These are phyloP conservation scores for Pelmatolapia mariae DNA, from an alignment of 2,113 vertebrate genomes.

Conservation along the genomic window DNA sequence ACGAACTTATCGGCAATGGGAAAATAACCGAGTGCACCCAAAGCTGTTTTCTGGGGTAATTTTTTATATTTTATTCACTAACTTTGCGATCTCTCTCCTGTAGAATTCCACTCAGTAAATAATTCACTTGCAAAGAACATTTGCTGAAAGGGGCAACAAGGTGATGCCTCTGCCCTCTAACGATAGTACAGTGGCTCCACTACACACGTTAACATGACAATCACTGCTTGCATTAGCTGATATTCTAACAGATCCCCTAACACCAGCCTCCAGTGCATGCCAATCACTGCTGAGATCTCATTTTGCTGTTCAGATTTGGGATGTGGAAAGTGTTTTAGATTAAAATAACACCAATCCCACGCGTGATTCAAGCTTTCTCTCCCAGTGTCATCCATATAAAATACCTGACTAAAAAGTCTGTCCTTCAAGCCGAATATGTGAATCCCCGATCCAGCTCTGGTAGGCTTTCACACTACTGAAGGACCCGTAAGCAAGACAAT, in stretches of 20 bases:
- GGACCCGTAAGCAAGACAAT: not conserved
- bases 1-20: fast-evolving
- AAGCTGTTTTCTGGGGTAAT: not conserved
- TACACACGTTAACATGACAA: not conserved
- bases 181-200: not conserved
- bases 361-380: not conserved
- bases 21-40: not conserved
- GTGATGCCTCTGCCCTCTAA: not conserved
- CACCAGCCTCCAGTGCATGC: not conserved
- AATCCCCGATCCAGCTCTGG: not conserved
- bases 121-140: not conserved
- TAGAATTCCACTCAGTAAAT: not conserved
- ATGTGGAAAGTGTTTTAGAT: not conserved
- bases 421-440: not conserved
- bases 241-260: not conserved
- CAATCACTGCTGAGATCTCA: not conserved
- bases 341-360: not conserved
- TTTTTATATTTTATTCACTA: not conserved
- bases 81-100: not conserved
- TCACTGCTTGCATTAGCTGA: not conserved
- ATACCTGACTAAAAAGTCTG: not conserved
- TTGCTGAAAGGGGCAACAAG: not conserved
- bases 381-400: not conserved
- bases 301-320: not conserved
- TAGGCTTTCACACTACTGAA: not conserved